Evolutionary conservation across 2,113 vertebrate genomes (phyloP).

Genomic region (Rhinoderma darwinii): DNA sequence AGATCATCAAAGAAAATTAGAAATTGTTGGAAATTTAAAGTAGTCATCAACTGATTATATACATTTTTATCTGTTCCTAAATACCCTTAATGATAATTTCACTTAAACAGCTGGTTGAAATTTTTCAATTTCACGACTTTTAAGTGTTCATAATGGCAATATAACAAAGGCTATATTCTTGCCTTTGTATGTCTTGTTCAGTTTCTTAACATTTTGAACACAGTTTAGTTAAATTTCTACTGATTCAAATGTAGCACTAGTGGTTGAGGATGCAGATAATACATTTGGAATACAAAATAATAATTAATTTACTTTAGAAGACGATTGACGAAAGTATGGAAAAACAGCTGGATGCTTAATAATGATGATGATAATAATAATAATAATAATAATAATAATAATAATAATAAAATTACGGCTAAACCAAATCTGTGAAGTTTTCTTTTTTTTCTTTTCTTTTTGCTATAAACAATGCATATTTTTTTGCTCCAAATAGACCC

Average conservation of each 20-base stretch:
- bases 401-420: not conserved
- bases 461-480: not conserved
- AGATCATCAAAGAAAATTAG: not conserved
- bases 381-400: not conserved
- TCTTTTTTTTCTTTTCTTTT: too few species aligned
- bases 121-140: conserved; percentile 15
- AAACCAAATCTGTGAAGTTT: not conserved
- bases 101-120: conserved; percentile 22
- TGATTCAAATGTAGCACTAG: not conserved
- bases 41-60: conserved; percentile 6
- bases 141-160: conserved; percentile 23
- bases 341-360: not conserved
- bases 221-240: conserved; percentile 3
- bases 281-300: conserved; percentile 1
- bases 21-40: not conserved
- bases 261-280: not conserved
- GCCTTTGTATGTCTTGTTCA: not conserved
- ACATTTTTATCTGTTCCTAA: conserved; percentile 14
- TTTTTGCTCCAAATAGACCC: not conserved
- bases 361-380: not conserved
- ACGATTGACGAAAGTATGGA: not conserved
- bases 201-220: not conserved
- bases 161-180: conserved; percentile 26
- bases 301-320: not conserved
- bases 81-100: conserved; percentile 35